These are phyloP conservation scores for Rhea pennata DNA, from an alignment of 2,113 vertebrate species.

Conservation along the genomic window DNA sequence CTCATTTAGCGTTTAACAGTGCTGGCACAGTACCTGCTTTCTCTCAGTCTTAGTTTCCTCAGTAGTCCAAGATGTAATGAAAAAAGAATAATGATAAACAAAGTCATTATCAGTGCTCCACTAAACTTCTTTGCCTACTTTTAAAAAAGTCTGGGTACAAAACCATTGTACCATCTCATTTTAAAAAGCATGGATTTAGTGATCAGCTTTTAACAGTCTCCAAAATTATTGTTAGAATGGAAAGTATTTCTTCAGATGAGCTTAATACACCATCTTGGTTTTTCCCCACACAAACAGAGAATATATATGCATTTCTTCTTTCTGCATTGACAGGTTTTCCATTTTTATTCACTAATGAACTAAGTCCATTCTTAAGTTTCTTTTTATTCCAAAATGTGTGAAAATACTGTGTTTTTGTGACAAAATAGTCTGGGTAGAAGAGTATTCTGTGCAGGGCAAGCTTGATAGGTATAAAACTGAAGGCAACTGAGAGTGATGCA, in stretches of 20 bases:
- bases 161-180: fast-evolving
- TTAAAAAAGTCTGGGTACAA: neutral
- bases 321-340: neutral
- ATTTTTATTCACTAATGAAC: neutral
- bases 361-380: neutral
- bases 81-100: neutral
- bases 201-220: neutral
- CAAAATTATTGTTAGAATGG: neutral
- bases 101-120: neutral
- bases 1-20: conserved; percentile 1
- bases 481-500: neutral
- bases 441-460: neutral
- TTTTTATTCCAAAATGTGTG: neutral
- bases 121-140: neutral
- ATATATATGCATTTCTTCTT: neutral
- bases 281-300: neutral
- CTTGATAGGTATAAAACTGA: neutral
- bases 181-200: neutral
- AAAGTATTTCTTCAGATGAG: neutral
- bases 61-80: neutral
- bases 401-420: neutral
- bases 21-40: neutral
- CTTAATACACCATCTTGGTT: neutral
- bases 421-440: neutral
- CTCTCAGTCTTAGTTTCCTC: neutral